These are phyloP conservation scores for Enteromius treurensis DNA, from an alignment of 2,797 vertebrate species.

Conservation along the genomic window DNA sequence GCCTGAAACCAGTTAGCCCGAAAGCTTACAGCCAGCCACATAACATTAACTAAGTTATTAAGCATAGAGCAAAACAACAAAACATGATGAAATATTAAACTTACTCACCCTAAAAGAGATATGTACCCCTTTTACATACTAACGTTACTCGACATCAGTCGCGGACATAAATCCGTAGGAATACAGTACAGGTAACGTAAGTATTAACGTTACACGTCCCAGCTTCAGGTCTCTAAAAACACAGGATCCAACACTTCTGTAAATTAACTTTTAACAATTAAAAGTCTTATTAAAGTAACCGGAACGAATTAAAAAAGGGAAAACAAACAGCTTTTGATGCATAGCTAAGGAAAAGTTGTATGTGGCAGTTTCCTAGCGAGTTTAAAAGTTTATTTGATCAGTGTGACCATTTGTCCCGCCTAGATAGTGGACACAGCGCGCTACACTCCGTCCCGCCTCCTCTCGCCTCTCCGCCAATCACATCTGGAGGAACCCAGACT, in stretches of 20 bases:
- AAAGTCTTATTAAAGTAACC: not conserved
- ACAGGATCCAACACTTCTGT: not conserved
- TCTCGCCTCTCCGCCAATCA: constrained; percentile 53
- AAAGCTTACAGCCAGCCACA: not conserved
- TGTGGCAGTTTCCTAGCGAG: constrained; percentile 16
- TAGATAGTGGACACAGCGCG: constrained; percentile 55
- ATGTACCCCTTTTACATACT: constrained; percentile 4
- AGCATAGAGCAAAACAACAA: not conserved
- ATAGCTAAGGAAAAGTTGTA: constrained; percentile 8
- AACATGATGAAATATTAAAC: not conserved
- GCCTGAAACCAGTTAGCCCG: not conserved
- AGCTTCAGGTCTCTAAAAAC: not conserved
- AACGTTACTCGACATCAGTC: not conserved
- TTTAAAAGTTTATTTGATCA: constrained; percentile 41
- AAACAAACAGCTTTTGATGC: not conserved
- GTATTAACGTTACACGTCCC: not conserved
- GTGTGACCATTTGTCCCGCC: constrained; percentile 67
- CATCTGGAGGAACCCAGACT: not conserved
- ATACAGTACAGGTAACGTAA: not conserved
- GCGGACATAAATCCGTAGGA: not conserved
- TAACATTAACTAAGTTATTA: not conserved
- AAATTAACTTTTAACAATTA: not conserved
- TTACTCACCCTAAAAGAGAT: constrained; percentile 23
- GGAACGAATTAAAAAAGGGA: not conserved
- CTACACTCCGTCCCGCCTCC: constrained; percentile 36